Evolutionary conservation across 2,888 invertebrate genomes (phyloP).

Genomic region (Schizotus pectinicornis): DNA sequence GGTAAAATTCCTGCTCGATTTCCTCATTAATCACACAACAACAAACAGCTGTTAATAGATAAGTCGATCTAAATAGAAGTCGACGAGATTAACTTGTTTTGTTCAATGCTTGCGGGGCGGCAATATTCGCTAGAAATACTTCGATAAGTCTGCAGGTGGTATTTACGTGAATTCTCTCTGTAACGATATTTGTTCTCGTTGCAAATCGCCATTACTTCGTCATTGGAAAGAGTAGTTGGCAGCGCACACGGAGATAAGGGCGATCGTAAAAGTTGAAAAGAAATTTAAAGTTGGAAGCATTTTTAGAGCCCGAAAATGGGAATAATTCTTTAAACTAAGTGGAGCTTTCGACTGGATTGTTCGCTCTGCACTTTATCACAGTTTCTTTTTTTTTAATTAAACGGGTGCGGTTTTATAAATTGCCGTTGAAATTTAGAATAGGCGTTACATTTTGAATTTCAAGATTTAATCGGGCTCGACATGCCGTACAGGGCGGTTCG

Average conservation of each 20-base stretch:
- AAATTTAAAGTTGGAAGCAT: conserved; percentile 17
- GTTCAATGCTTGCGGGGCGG: too few relatives aligned
- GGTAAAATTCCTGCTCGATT: too few relatives aligned
- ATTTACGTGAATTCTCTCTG: background rate
- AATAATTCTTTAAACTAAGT: conserved; percentile 25
- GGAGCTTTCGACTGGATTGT: conserved; percentile 23
- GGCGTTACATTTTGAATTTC: conserved; percentile 21
- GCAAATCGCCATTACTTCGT: background rate
- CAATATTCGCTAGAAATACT: too few relatives aligned
- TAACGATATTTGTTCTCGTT: background rate
- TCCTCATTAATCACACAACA: too few relatives aligned
- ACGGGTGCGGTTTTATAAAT: conserved; percentile 28
- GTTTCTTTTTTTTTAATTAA: conserved; percentile 23
- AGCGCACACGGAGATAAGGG: conserved; percentile 14
- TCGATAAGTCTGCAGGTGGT: background rate
- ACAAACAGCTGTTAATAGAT: too few relatives aligned
- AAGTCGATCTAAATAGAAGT: too few relatives aligned
- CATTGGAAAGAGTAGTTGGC: conserved; percentile 1
- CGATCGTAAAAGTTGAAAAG: conserved; percentile 23
- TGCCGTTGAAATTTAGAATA: conserved; percentile 26
- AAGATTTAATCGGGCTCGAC: conserved; percentile 8
- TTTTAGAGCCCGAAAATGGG: conserved; percentile 20
- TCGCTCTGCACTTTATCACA: conserved; percentile 26
- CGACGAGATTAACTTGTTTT: too few relatives aligned
- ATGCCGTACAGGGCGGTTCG: too few relatives aligned